phyloP scores from a whole-genome alignment of 2,797 vertebrate genomes.

The Xiphorhynchus erythropygius region DNA sequence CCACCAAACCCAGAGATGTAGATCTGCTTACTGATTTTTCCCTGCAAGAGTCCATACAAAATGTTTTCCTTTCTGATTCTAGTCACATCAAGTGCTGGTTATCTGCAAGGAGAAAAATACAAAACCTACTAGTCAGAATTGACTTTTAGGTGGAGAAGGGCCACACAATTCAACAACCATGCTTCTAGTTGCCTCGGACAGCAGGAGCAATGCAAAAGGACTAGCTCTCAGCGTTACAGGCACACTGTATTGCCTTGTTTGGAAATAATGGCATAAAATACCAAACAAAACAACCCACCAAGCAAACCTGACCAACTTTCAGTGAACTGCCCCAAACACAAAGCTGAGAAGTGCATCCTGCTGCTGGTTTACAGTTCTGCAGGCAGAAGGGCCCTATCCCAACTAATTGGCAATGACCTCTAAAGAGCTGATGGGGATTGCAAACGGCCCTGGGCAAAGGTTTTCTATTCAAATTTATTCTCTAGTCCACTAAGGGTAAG shows the following conservation, averaged over 20 bases:
- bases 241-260: rapidly evolving
- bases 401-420: neutral
- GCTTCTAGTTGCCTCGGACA: neutral
- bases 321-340: neutral
- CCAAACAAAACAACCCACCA: neutral
- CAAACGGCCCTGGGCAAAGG: neutral
- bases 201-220: neutral
- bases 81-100: neutral
- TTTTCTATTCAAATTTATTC: neutral
- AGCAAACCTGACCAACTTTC: neutral
- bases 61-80: neutral
- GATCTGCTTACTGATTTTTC: neutral
- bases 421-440: neutral
- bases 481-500: neutral
- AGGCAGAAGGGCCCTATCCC: neutral
- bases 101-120: neutral
- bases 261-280: neutral
- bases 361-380: neutral
- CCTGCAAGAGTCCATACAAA: neutral
- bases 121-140: neutral
- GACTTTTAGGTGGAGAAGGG: neutral
- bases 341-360: neutral
- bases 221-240: neutral
- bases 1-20: neutral
- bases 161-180: neutral